Evolutionary conservation across 2,888 invertebrate genomes (phyloP), one percentile per base, ranked within the genome.

Genomic region (Apamea anceps): DNA sequence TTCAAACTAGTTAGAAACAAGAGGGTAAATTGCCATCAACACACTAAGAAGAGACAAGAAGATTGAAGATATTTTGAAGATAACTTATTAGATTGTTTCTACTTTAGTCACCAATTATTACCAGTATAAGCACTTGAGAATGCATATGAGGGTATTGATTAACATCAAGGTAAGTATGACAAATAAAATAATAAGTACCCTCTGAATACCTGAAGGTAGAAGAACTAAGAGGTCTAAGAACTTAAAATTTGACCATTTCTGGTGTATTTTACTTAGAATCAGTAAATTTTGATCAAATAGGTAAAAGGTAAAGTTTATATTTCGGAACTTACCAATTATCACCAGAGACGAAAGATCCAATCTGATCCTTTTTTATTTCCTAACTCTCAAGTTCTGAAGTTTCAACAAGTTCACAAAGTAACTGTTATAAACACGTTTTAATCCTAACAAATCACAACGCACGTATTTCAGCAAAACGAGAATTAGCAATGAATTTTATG

Each of bases 381-480:
- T 57, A 72, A 10, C 4, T 18, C n/a, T n/a, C 15, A 66, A 82
- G 51, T 54, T 60, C 21, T 0, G 2, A 74, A 54, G 12, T 42
- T 62, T 81, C 48, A 18, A 3, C 12, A 65, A 4, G n/a, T 54
- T 7, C 51, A 45, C 21, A 60, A 42, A 15, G 4, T 42, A 70
- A 12, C 45, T 28, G 60, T 45, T 63, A 4, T 18, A 45, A 8
- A 62, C 25, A 72, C 57, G 7, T 66, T 66, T 15, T 75, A 12
- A 12, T n/a, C 5, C 18, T 62, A 57, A 65, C 25, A 57, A 71
- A 73, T 73, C 70, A 87, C 79, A 76, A 84, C 63, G 45, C 75
- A 73, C 67, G 8, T 13, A 21, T 28, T 25, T 60, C 57, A 51
- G 57, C 18, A 48, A 79, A 60, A 72, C 60, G 28, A 68, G 71